Percentiles rank a stretch among this genome's conserved stretches.
Conservation (phyloP, 2,113 vertebrate species). For the Brienomyrus brachyistius region DNA sequence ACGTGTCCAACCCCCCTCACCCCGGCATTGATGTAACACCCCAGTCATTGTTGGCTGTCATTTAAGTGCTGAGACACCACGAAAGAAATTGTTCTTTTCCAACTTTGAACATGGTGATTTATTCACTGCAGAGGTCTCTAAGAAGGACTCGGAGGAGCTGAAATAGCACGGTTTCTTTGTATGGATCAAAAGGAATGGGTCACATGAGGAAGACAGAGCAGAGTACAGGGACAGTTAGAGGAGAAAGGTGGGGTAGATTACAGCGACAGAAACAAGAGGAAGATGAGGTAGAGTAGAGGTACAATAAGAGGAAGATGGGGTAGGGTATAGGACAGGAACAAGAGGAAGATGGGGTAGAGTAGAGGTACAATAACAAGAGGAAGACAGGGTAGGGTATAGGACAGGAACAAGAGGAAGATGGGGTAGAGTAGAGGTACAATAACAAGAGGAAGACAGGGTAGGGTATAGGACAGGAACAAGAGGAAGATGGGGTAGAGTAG, state of each 20-base stretch:
- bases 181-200: neutral
- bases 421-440: neutral
- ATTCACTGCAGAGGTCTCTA: neutral
- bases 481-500: too few species aligned
- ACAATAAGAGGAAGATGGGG: too few species aligned
- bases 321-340: too few species aligned
- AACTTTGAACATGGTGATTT: neutral
- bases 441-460: too few species aligned
- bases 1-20: neutral
- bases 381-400: neutral
- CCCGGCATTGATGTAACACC: neutral
- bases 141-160: neutral
- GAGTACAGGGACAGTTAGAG: neutral
- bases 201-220: neutral
- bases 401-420: neutral
- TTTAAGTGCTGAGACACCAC: neutral
- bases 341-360: too few species aligned
- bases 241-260: neutral
- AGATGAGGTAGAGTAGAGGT: neutral
- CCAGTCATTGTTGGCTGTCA: neutral
- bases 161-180: neutral
- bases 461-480: too few species aligned
- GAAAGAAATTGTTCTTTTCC: neutral
- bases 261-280: neutral
- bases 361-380: neutral